Evolutionary conservation across 2,888 invertebrate genomes (phyloP).

Genomic region (Cryptus armator): DNA sequence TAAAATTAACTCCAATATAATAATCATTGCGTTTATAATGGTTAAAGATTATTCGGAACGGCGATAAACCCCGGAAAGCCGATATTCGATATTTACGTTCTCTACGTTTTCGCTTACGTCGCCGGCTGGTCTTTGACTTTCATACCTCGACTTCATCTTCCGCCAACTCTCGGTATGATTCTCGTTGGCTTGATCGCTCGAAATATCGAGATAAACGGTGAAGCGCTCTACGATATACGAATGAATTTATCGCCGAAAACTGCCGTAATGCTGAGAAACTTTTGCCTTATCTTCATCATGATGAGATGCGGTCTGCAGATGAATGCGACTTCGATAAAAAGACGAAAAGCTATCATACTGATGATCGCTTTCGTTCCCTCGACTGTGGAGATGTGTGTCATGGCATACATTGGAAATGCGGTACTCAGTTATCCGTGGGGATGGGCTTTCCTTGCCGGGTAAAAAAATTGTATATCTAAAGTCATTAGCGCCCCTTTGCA

Average conservation of each 20-base stretch:
- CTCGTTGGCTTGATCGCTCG: slow-evolving; percentile 85
- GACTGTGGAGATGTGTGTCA: slow-evolving; percentile 58
- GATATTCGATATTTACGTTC: slow-evolving; percentile 61
- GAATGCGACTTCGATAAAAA: slow-evolving; percentile 63
- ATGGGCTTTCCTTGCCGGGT: slow-evolving; percentile 67
- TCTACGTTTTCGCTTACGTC: slow-evolving; percentile 60
- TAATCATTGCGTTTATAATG: background rate
- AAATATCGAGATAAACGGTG: slow-evolving; percentile 49
- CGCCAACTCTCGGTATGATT: slow-evolving; percentile 87
- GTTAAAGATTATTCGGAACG: slow-evolving; percentile 47
- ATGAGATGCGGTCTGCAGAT: slow-evolving; percentile 64
- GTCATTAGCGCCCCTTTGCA: too few species aligned
- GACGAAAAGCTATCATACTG: slow-evolving; percentile 56
- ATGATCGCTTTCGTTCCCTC: slow-evolving; percentile 65
- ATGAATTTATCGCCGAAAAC: slow-evolving; percentile 51
- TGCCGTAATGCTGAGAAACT: slow-evolving; percentile 55
- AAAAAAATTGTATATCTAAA: slow-evolving; percentile 10
- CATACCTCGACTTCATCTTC: slow-evolving; percentile 74
- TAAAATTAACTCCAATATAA: background rate
- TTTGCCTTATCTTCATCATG: slow-evolving; percentile 66
- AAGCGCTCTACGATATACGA: slow-evolving; percentile 59
- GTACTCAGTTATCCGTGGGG: slow-evolving; percentile 64
- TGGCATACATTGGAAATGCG: slow-evolving; percentile 46
- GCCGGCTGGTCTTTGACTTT: slow-evolving; percentile 64
- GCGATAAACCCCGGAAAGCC: slow-evolving; percentile 57